phyloP scores from a whole-genome alignment of 2,797 vertebrate genomes.

The Acrocephalus scirpaceus region DNA sequence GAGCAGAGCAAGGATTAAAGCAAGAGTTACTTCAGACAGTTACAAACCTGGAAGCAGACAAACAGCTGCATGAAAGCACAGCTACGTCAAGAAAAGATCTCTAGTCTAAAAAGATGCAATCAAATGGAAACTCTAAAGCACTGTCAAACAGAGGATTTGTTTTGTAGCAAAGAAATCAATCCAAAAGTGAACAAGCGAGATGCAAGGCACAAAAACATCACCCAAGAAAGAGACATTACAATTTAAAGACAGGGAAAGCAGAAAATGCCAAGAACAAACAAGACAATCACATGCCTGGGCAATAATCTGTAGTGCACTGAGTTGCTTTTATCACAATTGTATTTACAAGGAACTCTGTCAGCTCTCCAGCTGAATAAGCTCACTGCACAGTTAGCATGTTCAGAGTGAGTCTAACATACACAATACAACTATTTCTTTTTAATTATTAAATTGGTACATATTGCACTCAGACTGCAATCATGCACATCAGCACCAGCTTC shows the following conservation, averaged over 20 bases:
- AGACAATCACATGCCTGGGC: neutral
- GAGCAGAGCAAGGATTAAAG: neutral
- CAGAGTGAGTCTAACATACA: neutral
- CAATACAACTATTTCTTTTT: neutral
- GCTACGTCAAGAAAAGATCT: neutral
- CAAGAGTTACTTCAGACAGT: neutral
- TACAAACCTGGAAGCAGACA: conserved; percentile 27
- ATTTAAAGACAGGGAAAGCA: neutral
- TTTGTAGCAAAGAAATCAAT: neutral
- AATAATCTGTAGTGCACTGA: neutral
- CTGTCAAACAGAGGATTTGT: neutral
- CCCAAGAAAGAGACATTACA: neutral
- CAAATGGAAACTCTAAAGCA: neutral
- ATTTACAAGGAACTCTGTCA: neutral
- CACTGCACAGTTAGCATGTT: neutral
- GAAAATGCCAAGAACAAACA: conserved; percentile 9
- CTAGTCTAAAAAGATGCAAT: neutral
- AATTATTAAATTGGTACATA: neutral
- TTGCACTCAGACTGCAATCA: no score
- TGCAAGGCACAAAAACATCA: neutral
- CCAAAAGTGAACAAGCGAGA: neutral
- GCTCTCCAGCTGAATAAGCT: neutral
- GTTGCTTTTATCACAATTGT: neutral
- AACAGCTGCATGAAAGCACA: neutral
- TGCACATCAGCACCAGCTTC: neutral